Evolutionary conservation across 2,888 invertebrate species (phyloP).

Genomic region (Drosophila prolongata): DNA sequence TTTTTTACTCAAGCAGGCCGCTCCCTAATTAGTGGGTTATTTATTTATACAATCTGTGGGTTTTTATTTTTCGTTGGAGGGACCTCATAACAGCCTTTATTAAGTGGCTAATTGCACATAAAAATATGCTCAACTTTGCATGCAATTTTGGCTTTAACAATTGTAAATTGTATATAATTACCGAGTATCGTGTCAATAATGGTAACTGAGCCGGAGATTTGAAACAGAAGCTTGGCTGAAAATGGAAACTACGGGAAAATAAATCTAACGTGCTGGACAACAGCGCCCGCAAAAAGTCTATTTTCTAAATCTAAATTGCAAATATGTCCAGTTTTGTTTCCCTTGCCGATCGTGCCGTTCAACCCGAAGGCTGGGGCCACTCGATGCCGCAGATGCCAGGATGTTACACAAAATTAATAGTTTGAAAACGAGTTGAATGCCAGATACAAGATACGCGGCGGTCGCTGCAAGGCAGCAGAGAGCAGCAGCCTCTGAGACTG

Average conservation of each 20-base stretch:
- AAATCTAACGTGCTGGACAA: constrained; percentile 1
- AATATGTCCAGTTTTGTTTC: constrained; percentile 32
- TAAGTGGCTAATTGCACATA: constrained; percentile 18
- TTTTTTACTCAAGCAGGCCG: constrained; percentile 39
- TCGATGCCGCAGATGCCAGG: constrained; percentile 71
- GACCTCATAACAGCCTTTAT: background rate
- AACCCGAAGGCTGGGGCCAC: constrained; percentile 67
- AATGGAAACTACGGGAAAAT: constrained; percentile 10
- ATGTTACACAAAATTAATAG: constrained; percentile 80
- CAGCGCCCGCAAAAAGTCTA: constrained; percentile 25
- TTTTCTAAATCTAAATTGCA: constrained; percentile 49
- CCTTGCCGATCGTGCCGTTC: constrained; percentile 39
- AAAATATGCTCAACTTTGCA: constrained; percentile 20
- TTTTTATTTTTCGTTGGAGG: constrained; percentile 1
- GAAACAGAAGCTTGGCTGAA: constrained; percentile 26
- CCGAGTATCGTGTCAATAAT: constrained; percentile 28
- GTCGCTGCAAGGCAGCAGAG: constrained; percentile 55
- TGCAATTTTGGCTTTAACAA: constrained; percentile 15
- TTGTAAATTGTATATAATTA: constrained; percentile 28
- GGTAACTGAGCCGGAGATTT: constrained; percentile 4
- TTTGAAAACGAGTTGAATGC: constrained; percentile 79
- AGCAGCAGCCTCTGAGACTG: constrained; percentile 24
- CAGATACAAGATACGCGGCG: constrained; percentile 75
- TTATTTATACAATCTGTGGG: constrained; percentile 26
- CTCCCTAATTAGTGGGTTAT: constrained; percentile 70